Evolutionary conservation across 1,140 invertebrate species (phyloP).

Genomic region (Chrysomallon squamiferum): DNA sequence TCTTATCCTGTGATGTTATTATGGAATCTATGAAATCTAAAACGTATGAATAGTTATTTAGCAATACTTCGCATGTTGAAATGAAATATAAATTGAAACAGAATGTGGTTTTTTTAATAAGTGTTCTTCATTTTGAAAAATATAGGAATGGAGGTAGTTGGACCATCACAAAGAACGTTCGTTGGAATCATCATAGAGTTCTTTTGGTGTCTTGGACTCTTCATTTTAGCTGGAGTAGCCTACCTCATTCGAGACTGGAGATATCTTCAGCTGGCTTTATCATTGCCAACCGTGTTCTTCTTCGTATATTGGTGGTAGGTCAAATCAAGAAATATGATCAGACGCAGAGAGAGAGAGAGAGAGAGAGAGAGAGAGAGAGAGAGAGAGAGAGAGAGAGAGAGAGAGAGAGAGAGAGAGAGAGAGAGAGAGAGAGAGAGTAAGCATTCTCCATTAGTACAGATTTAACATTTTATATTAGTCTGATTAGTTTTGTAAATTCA

Average conservation of each 20-base stretch:
- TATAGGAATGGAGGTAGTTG: conserved; percentile 43
- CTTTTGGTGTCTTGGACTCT: conserved; percentile 75
- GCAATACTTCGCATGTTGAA: no score
- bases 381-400: background rate
- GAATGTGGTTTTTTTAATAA: no score
- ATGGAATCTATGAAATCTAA: no score
- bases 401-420: background rate
- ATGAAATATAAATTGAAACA: no score
- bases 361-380: background rate
- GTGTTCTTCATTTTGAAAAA: background rate
- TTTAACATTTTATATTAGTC: no score
- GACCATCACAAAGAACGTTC: conserved; percentile 68
- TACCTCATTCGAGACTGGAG: conserved; percentile 76
- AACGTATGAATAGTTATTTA: no score
- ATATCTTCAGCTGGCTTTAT: conserved; percentile 76
- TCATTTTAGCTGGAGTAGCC: conserved; percentile 69
- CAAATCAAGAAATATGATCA: no score
- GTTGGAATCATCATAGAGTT: conserved; percentile 75
- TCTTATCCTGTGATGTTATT: no score
- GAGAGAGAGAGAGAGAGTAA: no score
- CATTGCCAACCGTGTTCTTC: conserved; percentile 74
- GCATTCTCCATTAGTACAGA: no score
- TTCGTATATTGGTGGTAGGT: conserved; percentile 66
- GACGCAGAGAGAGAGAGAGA: background rate
- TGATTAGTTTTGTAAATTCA: no score